These are phyloP conservation scores for Hirtodrosophila trivittata DNA, from an alignment of 2,888 invertebrate genomes.

Conservation along the genomic window DNA sequence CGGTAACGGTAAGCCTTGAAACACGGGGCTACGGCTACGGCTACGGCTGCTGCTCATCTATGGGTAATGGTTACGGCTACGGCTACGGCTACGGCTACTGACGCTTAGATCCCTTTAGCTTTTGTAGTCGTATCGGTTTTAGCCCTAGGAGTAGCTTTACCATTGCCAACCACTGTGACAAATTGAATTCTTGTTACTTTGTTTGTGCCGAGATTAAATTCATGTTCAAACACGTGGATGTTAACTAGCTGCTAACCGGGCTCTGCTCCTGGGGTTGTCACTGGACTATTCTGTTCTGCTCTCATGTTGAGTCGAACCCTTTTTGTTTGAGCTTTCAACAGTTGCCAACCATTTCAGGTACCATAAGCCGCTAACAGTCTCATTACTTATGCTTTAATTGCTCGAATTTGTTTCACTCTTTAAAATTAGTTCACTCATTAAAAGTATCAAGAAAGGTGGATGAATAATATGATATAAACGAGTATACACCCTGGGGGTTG, in stretches of 20 bases:
- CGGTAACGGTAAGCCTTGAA: constrained; percentile 10
- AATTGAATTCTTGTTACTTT: constrained; percentile 80
- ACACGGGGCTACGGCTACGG: constrained; percentile 6
- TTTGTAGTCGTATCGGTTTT: constrained; percentile 12
- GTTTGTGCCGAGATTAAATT: constrained; percentile 76
- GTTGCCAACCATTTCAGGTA: constrained; percentile 11
- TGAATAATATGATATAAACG: too few species aligned
- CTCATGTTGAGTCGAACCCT: not conserved
- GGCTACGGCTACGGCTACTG: not conserved
- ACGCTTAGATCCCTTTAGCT: constrained; percentile 16
- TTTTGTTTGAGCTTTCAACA: constrained; percentile 11
- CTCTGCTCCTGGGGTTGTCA: constrained; percentile 3
- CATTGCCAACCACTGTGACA: constrained; percentile 75
- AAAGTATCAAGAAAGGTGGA: constrained; percentile 36
- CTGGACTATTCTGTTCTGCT: too few species aligned
- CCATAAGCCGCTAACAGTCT: constrained; percentile 38
- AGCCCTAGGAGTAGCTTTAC: constrained; percentile 5
- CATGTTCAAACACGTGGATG: constrained; percentile 65
- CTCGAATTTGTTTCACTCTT: constrained; percentile 13
- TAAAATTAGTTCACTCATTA: constrained; percentile 43
- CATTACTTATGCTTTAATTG: constrained; percentile 64
- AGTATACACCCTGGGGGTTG: too few species aligned
- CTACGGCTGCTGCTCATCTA: too few species aligned
- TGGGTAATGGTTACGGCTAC: not conserved
- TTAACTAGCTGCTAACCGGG: constrained; percentile 43